Base-by-base conservation (phyloP, 1,140 invertebrate genomes). In the Myzus persicae region DNA sequence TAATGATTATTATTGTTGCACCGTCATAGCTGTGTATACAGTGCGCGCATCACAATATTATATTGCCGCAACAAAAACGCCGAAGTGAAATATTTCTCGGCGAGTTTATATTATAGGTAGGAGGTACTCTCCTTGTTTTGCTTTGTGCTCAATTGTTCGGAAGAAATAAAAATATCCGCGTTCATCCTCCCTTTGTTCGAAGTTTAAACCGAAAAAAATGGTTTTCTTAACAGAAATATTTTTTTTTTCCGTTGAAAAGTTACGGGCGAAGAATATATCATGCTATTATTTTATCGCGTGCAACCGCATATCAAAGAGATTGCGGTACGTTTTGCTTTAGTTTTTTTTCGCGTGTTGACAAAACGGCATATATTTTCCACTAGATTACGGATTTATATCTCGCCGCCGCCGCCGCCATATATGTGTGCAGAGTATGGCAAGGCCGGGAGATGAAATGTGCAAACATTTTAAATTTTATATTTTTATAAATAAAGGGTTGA, bases 191-290 rank as follows among this genome's bases (percentile, higher is more conserved):
- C 42, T 89, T 51, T 36, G 24, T 54, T 51, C 36, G n/a, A 38
- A 51, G 59, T 51, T 51, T 36, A 22, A 54, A 89, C 44, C 18
- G 96, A 96, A 36, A 95, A 84, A 84, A 36, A 84, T 84, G 38
- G 8, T 85, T 85, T 85, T 85, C 84, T 85, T 85, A 85, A 44
- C 31, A 44, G 26, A 85, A 85, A 76, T 85, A 85, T 85, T 44
- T 85, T 38, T 81, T 81, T 59, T 67, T 67, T n/a, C 20, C 18
- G n/a, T 82, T 42, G 24, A 42, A 85, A 85, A 85, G 38, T 85
- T 42, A 85, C 82, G 22, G 82, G 76, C 2, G 40, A 11, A 85
- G 26, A 85, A 85, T 85, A 85, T 85, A 85, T n/a, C 26, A 20
- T n/a, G 84, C 26, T 85, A 85, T 85, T 85, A 85, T 85, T 85